Conservation (phyloP, 2,797 vertebrate species). For the Enteromius anoplus region DNA sequence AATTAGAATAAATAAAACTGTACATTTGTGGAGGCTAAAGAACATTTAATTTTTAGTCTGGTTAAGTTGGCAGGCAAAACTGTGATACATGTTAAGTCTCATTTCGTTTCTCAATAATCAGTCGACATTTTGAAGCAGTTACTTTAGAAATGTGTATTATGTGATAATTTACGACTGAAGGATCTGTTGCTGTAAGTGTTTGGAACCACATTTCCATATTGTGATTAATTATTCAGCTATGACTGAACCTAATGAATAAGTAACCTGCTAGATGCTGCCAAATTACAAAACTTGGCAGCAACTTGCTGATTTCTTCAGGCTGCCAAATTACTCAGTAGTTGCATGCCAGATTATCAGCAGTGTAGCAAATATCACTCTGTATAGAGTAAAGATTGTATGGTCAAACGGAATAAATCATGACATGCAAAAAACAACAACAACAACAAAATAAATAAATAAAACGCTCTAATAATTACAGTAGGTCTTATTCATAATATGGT, state of each 20-base stretch:
- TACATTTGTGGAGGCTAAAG: neutral
- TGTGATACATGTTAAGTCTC: neutral
- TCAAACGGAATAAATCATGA: slow-evolving; percentile 8
- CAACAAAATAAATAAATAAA: no score
- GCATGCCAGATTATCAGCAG: slow-evolving; percentile 37
- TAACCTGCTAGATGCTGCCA: slow-evolving; percentile 74
- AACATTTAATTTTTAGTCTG: neutral
- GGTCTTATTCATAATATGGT: neutral
- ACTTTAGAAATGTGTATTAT: neutral
- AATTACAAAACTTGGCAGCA: slow-evolving; percentile 69
- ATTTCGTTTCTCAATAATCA: neutral
- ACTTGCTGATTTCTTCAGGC: slow-evolving; percentile 3
- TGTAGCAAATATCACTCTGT: slow-evolving; percentile 24
- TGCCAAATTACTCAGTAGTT: slow-evolving; percentile 37
- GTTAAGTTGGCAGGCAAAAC: neutral
- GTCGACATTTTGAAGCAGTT: neutral
- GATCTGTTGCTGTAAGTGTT: slow-evolving; percentile 38
- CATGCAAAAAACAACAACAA: no score
- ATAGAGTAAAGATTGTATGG: neutral
- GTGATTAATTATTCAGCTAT: slow-evolving; percentile 78
- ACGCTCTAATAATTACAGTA: neutral
- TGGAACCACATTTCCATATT: slow-evolving; percentile 63
- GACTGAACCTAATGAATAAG: slow-evolving; percentile 79
- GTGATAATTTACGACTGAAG: slow-evolving; percentile 17
- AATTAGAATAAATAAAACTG: neutral